These are phyloP conservation scores for Lerista edwardsae DNA, from an alignment of 2,797 vertebrate species.

Conservation along the genomic window DNA sequence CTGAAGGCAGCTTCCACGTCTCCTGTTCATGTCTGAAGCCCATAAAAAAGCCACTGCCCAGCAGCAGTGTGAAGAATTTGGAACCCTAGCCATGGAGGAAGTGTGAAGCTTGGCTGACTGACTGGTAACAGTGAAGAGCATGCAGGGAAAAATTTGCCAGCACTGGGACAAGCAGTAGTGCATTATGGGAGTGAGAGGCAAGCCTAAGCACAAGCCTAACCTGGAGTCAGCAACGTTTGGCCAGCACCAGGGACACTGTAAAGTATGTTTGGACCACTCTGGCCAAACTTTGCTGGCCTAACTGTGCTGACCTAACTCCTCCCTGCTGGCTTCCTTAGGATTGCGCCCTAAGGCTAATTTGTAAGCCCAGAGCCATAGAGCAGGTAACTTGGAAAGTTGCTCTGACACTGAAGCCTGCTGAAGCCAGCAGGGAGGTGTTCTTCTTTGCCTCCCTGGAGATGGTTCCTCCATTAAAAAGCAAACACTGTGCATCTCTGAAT, in stretches of 20 bases:
- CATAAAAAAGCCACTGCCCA: background rate
- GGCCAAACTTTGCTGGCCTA: too few species aligned
- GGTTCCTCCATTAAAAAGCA: background rate
- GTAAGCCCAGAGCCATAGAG: background rate
- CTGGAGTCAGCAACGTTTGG: too few species aligned
- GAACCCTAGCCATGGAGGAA: background rate
- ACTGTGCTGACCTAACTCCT: too few species aligned
- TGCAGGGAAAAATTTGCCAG: background rate
- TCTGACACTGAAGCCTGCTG: background rate
- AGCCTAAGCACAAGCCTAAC: too few species aligned
- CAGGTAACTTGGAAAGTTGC: background rate
- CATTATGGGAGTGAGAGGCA: background rate
- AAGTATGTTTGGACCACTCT: too few species aligned
- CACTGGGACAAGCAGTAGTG: background rate
- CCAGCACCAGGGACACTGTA: too few species aligned
- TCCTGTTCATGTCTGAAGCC: background rate
- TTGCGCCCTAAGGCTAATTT: too few species aligned
- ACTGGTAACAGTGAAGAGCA: background rate
- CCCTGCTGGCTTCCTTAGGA: too few species aligned
- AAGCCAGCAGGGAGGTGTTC: background rate
- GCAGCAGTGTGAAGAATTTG: too few species aligned
- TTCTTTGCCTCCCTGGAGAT: background rate
- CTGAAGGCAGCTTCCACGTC: background rate
- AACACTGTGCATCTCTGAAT: background rate
- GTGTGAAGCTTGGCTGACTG: background rate